phyloP scores from a whole-genome alignment of 1,140 invertebrate genomes.

The Platyscapa corneri region DNA sequence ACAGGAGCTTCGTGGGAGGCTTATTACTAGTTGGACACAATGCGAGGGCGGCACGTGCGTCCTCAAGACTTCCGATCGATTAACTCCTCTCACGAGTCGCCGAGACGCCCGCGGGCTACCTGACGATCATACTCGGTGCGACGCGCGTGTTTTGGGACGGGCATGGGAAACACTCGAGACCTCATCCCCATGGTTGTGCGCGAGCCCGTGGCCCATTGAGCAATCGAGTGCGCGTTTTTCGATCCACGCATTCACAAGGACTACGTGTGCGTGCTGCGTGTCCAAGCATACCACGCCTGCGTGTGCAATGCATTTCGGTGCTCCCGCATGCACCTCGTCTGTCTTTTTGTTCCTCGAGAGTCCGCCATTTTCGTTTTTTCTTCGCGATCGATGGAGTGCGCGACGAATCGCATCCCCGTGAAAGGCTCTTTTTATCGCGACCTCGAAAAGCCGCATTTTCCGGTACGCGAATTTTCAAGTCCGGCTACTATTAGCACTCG shows the following conservation, averaged over 20 bases:
- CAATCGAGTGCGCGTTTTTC: conserved; percentile 42
- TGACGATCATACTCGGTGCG: background rate
- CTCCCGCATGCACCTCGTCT: conserved; percentile 21
- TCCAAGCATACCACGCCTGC: no score
- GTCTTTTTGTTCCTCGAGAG: conserved; percentile 38
- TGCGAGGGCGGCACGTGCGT: conserved; percentile 60
- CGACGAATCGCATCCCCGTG: background rate
- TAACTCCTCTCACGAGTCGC: conserved; percentile 60
- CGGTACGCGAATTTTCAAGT: background rate
- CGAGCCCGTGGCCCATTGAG: conserved; percentile 36
- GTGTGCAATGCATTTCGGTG: background rate
- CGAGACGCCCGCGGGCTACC: background rate
- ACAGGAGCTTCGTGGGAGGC: background rate
- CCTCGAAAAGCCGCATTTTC: background rate
- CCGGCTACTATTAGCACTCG: background rate
- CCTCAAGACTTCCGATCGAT: conserved; percentile 70
- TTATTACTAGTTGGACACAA: background rate
- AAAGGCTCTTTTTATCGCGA: background rate
- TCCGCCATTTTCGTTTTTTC: conserved; percentile 1
- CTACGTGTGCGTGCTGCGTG: no score
- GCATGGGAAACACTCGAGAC: conserved; percentile 60
- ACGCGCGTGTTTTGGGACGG: conserved; percentile 49
- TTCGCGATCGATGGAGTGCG: background rate
- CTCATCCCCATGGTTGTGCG: conserved; percentile 26
- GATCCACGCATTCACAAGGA: conserved; percentile 1